A percentile compares a stretch with the other conserved stretches of the same genome.
These are phyloP conservation scores for Naja naja DNA, from an alignment of 2,113 vertebrate genomes.

Conservation along the genomic window DNA sequence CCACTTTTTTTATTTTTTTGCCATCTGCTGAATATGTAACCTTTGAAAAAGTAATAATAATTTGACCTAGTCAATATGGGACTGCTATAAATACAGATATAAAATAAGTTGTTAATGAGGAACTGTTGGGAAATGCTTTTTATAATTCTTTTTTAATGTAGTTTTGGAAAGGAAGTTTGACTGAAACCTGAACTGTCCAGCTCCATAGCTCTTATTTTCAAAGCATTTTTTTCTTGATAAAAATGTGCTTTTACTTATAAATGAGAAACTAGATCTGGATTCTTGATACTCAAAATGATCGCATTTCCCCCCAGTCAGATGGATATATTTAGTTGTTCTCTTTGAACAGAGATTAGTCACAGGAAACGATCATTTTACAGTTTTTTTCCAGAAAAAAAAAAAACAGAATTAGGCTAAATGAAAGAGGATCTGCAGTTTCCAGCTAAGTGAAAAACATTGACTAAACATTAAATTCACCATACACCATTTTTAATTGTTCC, in stretches of 20 bases:
- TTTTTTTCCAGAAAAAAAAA: background rate
- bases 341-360: constrained; percentile 24
- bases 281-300: background rate
- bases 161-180: background rate
- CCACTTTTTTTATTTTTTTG: background rate
- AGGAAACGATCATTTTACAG: constrained; percentile 18
- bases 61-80: background rate
- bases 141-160: background rate
- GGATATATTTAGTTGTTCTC: constrained; percentile 9
- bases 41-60: background rate
- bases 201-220: background rate
- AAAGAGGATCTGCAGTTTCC: background rate
- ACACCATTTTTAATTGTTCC: background rate
- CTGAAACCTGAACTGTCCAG: background rate
- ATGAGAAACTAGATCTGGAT: constrained; percentile 2
- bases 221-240: background rate
- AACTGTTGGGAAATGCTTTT: constrained; percentile 1
- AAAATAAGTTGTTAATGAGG: background rate
- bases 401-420: background rate
- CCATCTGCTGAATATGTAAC: background rate
- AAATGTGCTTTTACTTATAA: background rate
- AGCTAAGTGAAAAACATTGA: background rate
- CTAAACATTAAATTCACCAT: fast-evolving
- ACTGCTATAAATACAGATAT: background rate
- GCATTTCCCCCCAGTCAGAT: background rate